These are phyloP conservation scores for Zenarchopterus dispar DNA, from an alignment of 2,797 vertebrate genomes.

Conservation along the genomic window DNA sequence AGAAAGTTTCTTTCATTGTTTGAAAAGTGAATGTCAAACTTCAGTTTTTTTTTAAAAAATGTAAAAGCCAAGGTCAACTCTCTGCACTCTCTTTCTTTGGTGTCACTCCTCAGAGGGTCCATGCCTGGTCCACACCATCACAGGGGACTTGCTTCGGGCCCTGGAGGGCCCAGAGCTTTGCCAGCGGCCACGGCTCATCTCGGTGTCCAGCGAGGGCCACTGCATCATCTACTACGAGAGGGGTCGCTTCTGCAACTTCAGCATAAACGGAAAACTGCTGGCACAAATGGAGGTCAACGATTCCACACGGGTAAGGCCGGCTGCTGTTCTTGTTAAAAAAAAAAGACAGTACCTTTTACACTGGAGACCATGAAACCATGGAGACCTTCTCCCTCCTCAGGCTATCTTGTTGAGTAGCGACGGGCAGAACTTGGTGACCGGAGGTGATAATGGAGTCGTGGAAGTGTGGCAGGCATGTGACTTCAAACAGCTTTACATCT, in stretches of 20 bases:
- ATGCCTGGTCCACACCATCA: constrained; percentile 98
- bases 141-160: constrained; percentile 95
- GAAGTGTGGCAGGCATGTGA: constrained; percentile 99
- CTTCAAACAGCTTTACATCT: constrained; percentile 97
- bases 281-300: constrained; percentile 98
- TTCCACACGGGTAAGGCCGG: constrained; percentile 87
- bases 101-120: constrained; percentile 87
- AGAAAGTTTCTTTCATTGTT: not conserved
- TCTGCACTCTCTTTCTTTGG: not conserved
- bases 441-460: constrained; percentile 95
- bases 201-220: constrained; percentile 95
- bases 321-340: too few relatives aligned
- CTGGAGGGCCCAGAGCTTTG: constrained; percentile 94
- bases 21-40: too few relatives aligned
- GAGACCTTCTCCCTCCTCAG: constrained; percentile 63
- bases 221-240: constrained; percentile 98
- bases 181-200: constrained; percentile 90
- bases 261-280: constrained; percentile 97
- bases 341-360: too few relatives aligned
- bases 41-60: too few relatives aligned
- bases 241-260: constrained; percentile 97
- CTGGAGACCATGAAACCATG: not conserved
- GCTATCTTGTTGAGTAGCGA: constrained; percentile 96
- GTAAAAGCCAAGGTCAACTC: constrained; percentile 86
- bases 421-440: constrained; percentile 96